Evolutionary conservation across 2,113 vertebrate genomes (phyloP).

Genomic region (Mormyrus iriodes): DNA sequence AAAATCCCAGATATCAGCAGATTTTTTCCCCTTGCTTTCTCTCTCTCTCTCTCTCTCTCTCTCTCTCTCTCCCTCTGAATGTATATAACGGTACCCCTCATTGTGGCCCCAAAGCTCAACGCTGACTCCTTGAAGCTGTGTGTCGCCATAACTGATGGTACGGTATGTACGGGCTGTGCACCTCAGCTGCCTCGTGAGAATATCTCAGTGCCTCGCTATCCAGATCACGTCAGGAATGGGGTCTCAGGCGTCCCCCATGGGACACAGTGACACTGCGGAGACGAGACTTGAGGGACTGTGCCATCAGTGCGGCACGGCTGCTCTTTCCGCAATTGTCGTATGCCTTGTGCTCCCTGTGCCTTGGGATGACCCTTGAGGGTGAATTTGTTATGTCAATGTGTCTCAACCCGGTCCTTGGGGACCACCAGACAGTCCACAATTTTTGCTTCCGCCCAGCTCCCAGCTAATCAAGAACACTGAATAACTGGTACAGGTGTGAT

Average conservation of each 20-base stretch:
- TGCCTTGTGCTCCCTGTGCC: not conserved
- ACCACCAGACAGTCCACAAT: not conserved
- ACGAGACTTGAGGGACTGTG: not conserved
- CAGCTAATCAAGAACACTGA: not conserved
- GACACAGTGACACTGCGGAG: not conserved
- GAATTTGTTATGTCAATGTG: not conserved
- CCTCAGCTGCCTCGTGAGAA: not conserved
- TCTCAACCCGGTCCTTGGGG: not conserved
- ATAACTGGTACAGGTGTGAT: not conserved
- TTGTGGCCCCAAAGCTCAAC: not conserved
- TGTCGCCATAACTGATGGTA: not conserved
- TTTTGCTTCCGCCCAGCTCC: not conserved
- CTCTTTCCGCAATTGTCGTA: not conserved
- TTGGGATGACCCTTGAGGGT: not conserved
- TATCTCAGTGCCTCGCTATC: conserved; percentile 36
- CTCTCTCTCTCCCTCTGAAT: not conserved
- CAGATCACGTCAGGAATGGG: conserved; percentile 20
- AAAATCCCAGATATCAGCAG: conserved; percentile 60
- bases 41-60: conserved; percentile 29
- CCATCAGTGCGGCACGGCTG: not conserved
- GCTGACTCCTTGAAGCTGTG: not conserved
- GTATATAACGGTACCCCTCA: not conserved
- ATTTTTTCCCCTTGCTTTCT: conserved; percentile 33
- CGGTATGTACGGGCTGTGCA: not conserved
- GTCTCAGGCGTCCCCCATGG: not conserved